Evolutionary conservation across 2,888 invertebrate species (phyloP).

Genomic region (Drosophila melanocephala): DNA sequence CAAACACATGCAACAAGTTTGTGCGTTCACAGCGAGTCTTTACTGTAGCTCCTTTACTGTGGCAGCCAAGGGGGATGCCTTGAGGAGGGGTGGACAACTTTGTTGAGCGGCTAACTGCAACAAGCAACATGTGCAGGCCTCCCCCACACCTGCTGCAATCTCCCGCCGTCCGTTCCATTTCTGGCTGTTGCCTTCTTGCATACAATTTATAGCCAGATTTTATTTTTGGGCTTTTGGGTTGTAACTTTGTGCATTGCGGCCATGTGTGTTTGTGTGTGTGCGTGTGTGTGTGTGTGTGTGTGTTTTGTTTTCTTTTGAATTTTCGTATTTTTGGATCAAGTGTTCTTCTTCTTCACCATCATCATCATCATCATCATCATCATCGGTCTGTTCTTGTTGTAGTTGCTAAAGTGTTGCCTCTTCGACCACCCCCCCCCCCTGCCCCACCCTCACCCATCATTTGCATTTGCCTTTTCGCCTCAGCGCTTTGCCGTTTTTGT

Average conservation of each 20-base stretch:
- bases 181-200: slow-evolving; percentile 46
- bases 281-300: slow-evolving; percentile 19
- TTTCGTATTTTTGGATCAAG: slow-evolving; percentile 60
- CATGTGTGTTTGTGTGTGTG: neutral
- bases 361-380: slow-evolving; percentile 13
- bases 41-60: slow-evolving; percentile 33
- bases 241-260: slow-evolving; percentile 57
- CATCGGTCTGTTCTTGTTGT: slow-evolving; percentile 16
- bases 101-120: slow-evolving; percentile 21
- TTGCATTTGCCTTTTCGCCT: slow-evolving; percentile 42
- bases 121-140: slow-evolving; percentile 56
- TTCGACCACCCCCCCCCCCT: neutral
- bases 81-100: slow-evolving; percentile 25
- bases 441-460: neutral
- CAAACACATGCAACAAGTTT: slow-evolving; percentile 5
- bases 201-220: slow-evolving; percentile 61
- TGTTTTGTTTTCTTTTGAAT: slow-evolving; percentile 52
- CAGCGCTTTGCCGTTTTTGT: slow-evolving; percentile 69
- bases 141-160: slow-evolving; percentile 15
- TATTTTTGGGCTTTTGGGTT: slow-evolving; percentile 54
- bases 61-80: neutral
- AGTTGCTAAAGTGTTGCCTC: slow-evolving; percentile 52
- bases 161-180: neutral
- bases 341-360: slow-evolving; percentile 30
- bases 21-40: slow-evolving; percentile 16